Conservation (phyloP, 1,140 invertebrate species). For the Uloborus diversus region DNA sequence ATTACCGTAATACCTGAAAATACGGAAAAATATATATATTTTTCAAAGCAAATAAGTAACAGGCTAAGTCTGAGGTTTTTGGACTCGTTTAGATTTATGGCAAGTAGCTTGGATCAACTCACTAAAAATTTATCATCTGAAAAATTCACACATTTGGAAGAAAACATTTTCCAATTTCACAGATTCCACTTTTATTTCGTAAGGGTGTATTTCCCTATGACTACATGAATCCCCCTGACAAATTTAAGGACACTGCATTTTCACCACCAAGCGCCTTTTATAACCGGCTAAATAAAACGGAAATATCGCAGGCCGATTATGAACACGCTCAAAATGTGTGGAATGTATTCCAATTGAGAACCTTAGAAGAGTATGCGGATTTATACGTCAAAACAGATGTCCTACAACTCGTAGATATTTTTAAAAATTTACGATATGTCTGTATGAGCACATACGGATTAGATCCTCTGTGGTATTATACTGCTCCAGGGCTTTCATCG, state of each 20-base stretch:
- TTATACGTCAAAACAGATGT: conserved; percentile 58
- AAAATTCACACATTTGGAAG: background rate
- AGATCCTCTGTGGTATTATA: conserved; percentile 2
- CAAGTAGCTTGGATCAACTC: background rate
- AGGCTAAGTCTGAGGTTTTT: conserved; percentile 55
- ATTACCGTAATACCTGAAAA: background rate
- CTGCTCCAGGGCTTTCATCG: background rate
- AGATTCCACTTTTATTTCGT: background rate
- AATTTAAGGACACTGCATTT: conserved; percentile 57
- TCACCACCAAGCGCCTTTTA: conserved; percentile 19
- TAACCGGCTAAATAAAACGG: background rate
- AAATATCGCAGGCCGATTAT: background rate
- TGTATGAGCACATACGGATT: conserved; percentile 7
- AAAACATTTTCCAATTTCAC: background rate
- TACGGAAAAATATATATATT: background rate
- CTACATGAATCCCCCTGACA: conserved; percentile 50
- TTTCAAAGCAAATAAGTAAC: background rate
- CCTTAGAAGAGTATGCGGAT: conserved; percentile 57
- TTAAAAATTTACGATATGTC: conserved; percentile 59
- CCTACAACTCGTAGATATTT: conserved; percentile 58
- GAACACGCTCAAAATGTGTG: conserved; percentile 53
- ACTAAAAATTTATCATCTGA: background rate
- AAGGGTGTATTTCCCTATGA: conserved; percentile 55
- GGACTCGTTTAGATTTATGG: conserved; percentile 60
- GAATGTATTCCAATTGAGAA: conserved; percentile 58